Evolutionary conservation across 2,113 vertebrate species (phyloP).

Genomic region (Pollimyrus isidori): DNA sequence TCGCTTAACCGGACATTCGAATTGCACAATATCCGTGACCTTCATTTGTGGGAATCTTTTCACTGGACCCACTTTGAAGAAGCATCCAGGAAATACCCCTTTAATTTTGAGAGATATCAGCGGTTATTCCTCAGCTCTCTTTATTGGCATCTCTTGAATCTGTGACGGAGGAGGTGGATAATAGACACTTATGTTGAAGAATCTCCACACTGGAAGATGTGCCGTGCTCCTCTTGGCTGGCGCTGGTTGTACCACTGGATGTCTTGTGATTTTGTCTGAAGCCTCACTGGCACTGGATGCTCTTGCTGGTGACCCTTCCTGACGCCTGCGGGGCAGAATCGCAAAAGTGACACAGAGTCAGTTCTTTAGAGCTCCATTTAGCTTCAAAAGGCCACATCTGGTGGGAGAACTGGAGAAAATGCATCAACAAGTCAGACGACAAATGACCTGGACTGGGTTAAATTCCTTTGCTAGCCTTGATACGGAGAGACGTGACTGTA

Average conservation of each 20-base stretch:
- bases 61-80: slow-evolving; percentile 37
- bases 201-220: neutral
- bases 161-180: neutral
- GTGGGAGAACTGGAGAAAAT: slow-evolving; percentile 49
- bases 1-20: slow-evolving; percentile 43
- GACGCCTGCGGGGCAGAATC: neutral
- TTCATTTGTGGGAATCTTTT: slow-evolving; percentile 49
- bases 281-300: neutral
- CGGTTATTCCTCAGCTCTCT: slow-evolving; percentile 17
- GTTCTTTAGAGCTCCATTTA: neutral
- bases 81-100: slow-evolving; percentile 49
- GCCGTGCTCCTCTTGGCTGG: neutral
- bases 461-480: neutral
- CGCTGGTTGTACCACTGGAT: neutral
- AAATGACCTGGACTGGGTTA: slow-evolving; percentile 45
- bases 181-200: neutral
- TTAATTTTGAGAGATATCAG: slow-evolving; percentile 34
- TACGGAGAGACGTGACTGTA: slow-evolving; percentile 40
- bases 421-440: slow-evolving; percentile 49
- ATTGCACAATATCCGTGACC: slow-evolving; percentile 53
- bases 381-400: neutral
- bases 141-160: neutral
- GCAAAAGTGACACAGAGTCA: neutral
- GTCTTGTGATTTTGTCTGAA: neutral
- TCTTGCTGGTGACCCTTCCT: neutral